Evolutionary conservation across 2,113 vertebrate genomes (phyloP), one percentile per base, ranked within the genome.

Genomic region (Apeltes quadracus): DNA sequence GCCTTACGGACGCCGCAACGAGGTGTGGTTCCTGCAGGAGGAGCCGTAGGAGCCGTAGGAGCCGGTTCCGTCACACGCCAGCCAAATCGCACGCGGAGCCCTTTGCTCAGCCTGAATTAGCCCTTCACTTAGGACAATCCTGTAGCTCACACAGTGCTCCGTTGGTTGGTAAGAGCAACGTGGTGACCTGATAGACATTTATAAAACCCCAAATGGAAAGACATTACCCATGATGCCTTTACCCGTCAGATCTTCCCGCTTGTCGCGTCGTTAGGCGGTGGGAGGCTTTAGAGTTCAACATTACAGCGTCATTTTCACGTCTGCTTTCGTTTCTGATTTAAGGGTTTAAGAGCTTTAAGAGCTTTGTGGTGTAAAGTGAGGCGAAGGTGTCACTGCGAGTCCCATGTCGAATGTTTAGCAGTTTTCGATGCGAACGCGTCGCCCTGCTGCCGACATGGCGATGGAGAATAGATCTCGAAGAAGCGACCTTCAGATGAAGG

Each of bases 1-100:
- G 85, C 96, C 95, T 63, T 96, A 95, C 0, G 95, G 95, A 69
- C 93, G 96, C 11, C 93, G 95, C 56, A 98, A 98, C 0, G 96
- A 97, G 84, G 90, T 97, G 81, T 98, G 96, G 96, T 94, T 98
- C 67, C 84, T 97, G 83, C 97, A 97, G 79, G 92, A 93, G 0
- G 90, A 94, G 22, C 92, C 92, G 2, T 94, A 89, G 67, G 81
- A 69, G 75, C 11, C 23, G 1, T 1, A 4, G 8, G 3, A 7
- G 48, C 48, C 46, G 5, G 43, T n/a, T 44, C 44, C 44, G 44
- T 23, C 41, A 13, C 2, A 64, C 53, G n/a, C 7, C 38, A 57
- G 56, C 50, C 56, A 46, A 29, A 58, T 44, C 67, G 32, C 5
- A 41, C 11, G 51, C 14, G 44, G 56, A 86, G 46, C 38, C 69